Evolutionary conservation across 2,113 vertebrate genomes (phyloP), one percentile per base, ranked within the genome.

Genomic region (Poeciliopsis occidentalis): DNA sequence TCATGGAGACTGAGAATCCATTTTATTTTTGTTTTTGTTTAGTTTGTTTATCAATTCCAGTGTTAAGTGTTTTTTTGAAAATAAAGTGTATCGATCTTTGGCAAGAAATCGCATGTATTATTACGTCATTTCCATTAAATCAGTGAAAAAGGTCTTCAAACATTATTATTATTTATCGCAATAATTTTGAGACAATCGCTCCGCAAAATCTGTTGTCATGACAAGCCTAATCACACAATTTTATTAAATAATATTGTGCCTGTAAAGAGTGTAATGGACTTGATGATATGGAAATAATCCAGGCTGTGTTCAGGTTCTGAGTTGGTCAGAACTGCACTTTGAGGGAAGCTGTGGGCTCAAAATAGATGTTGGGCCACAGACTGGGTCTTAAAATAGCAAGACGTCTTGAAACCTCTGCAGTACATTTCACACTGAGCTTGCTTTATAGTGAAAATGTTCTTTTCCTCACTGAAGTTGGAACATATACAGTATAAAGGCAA

Each of bases 351-450:
- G 0, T 26, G 11, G 0, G 0, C 51, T 66, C 5, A 62, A 64
- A 78, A 71, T 64, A 79, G 60, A 39, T 26, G 24, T 24, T 44
- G 27, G 41, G 0, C 12, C 41, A 29, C 11, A 63, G 17, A 8
- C 15, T 31, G 32, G 29, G 32, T 34, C 57, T 60, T 34, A 75
- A 79, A 73, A 82, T 69, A 73, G 44, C 30, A 39, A 62, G n/a
- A 5, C 63, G 60, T 44, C n/a, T 63, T 57, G 26, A 13, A 34
- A 41, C 57, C 64, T 75, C 37, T 64, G 76, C 30, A 51, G 64
- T 12, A 8, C 12, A 17, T 60, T 0, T 31, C 8, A 19, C 13
- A 31, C 54, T 19, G 26, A 62, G 10, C 27, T 12, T 60, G 63
- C 19, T n/a, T 15, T 24, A 54, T 6, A 24, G 15, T 32, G 29